phyloP scores from a whole-genome alignment of 1,140 invertebrate genomes.

The Cecropterus lyciades region DNA sequence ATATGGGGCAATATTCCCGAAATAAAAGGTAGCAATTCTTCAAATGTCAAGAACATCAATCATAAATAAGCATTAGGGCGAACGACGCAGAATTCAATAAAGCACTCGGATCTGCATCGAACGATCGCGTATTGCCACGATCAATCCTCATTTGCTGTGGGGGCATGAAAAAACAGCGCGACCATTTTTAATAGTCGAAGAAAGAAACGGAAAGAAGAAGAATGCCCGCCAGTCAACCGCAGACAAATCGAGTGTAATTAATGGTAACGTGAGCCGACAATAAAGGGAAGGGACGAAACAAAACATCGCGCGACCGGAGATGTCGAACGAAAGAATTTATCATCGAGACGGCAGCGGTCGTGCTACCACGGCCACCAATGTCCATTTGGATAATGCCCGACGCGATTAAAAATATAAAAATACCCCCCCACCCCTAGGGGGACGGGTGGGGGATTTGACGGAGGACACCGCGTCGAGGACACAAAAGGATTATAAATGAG shows the following conservation, averaged over 20 bases:
- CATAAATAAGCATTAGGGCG: constrained; percentile 45
- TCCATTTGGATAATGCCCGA: constrained; percentile 84
- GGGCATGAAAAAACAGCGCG: constrained; percentile 50
- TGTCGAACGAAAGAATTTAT: constrained; percentile 83
- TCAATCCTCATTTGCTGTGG: constrained; percentile 76
- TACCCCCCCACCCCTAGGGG: constrained; percentile 64
- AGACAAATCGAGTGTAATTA: constrained; percentile 80
- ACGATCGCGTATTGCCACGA: constrained; percentile 68
- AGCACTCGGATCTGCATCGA: constrained; percentile 67
- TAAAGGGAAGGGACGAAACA: constrained; percentile 77
- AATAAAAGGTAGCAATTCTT: constrained; percentile 23
- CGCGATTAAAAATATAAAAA: constrained; percentile 85
- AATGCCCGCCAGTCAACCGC: constrained; percentile 70
- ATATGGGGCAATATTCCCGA: not conserved
- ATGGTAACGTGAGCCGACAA: constrained; percentile 66
- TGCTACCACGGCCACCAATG: constrained; percentile 72
- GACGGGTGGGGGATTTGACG: constrained; percentile 65
- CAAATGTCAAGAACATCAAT: constrained; percentile 55
- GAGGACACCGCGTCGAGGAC: constrained; percentile 81
- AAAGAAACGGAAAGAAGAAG: constrained; percentile 53
- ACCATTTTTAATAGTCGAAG: constrained; percentile 78
- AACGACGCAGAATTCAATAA: constrained; percentile 62
- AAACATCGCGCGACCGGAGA: constrained; percentile 64
- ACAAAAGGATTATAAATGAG: constrained; percentile 85
- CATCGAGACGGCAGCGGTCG: constrained; percentile 78